These are phyloP conservation scores for Rugalucina vietnamica DNA, from an alignment of 2,888 invertebrate genomes.

Conservation along the genomic window DNA sequence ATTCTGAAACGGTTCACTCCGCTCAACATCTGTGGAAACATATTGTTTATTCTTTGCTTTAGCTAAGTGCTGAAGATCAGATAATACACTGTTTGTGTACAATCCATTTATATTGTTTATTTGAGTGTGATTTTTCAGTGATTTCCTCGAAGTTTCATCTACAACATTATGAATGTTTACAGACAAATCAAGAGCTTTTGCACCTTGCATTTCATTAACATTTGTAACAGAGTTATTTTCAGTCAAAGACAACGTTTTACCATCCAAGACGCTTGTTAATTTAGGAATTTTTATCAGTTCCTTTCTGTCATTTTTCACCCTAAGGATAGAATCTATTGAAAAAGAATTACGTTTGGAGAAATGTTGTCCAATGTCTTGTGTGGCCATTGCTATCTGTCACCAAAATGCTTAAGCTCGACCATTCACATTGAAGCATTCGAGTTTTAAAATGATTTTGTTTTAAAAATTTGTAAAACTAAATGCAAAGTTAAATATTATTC, in stretches of 20 bases:
- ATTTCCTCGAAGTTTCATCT: background rate
- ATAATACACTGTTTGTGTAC: conserved; percentile 4
- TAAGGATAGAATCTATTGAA: background rate
- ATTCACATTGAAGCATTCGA: too few relatives aligned
- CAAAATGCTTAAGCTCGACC: too few relatives aligned
- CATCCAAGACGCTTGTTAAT: background rate
- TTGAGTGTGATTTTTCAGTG: background rate
- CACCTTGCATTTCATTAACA: background rate
- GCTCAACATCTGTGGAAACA: background rate
- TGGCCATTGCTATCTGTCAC: background rate
- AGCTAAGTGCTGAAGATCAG: conserved; percentile 5
- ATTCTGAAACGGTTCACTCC: background rate
- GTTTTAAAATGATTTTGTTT: too few relatives aligned
- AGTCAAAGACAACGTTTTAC: background rate
- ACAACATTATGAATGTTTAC: background rate
- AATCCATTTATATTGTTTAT: conserved; percentile 14
- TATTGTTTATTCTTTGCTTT: background rate
- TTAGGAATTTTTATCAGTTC: background rate
- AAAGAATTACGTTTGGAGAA: background rate
- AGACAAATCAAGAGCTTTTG: background rate
- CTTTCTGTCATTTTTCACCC: background rate
- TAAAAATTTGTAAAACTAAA: too few relatives aligned
- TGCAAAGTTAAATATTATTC: too few relatives aligned
- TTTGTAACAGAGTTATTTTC: background rate
- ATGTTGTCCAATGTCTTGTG: background rate